These are phyloP conservation scores for Styela clava DNA, from an alignment of 23 tunicate genomes.

Conservation along the genomic window DNA sequence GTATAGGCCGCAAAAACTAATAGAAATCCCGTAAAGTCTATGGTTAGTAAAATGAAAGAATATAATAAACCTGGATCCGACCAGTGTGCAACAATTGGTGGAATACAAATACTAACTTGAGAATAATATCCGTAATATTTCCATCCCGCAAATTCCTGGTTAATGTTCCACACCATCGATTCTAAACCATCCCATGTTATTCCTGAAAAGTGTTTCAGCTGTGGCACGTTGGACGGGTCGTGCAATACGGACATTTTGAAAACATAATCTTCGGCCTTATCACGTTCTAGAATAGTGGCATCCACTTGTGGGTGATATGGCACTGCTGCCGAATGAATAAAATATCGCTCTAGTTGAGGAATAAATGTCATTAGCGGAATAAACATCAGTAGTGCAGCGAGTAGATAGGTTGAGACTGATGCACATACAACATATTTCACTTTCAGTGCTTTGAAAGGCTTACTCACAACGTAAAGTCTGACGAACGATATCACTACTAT, in stretches of 20 bases:
- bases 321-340: neutral
- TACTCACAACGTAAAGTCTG: constrained; percentile 14
- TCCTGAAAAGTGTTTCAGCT: neutral
- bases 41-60: neutral
- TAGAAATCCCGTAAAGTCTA: constrained; percentile 17
- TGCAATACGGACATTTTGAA: neutral
- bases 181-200: constrained; percentile 2
- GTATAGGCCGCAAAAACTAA: constrained; percentile 16
- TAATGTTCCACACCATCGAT: neutral
- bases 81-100: constrained; percentile 22
- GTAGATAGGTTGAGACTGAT: neutral
- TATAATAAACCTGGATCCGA: constrained; percentile 22
- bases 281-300: constrained; percentile 23
- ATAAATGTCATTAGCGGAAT: constrained; percentile 5
- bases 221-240: neutral
- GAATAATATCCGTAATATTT: constrained; percentile 20
- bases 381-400: constrained; percentile 3
- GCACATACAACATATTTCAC: constrained; percentile 18
- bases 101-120: constrained; percentile 17
- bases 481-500: constrained; percentile 30
- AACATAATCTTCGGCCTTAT: constrained; percentile 7
- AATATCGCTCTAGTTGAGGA: neutral
- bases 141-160: constrained; percentile 20
- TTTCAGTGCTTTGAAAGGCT: constrained; percentile 11
- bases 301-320: constrained; percentile 26